phyloP scores from a whole-genome alignment of 1,140 invertebrate species.

The Heliconius eleuchia region DNA sequence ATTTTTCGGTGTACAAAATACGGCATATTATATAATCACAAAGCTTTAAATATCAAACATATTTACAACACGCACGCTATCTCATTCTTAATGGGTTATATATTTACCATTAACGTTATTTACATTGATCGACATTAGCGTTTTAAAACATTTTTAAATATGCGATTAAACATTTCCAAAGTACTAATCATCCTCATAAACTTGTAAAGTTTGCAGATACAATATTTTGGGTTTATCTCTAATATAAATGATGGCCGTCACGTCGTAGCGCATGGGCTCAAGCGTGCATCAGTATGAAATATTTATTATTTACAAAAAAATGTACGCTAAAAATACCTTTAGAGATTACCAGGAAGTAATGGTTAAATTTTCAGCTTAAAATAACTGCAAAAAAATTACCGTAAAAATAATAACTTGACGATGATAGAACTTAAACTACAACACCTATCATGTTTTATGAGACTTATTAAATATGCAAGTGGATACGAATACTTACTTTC shows the following conservation, averaged over 20 bases:
- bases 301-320: background rate
- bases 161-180: background rate
- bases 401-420: background rate
- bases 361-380: background rate
- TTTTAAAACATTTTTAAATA: background rate
- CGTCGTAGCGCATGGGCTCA: no score
- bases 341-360: background rate
- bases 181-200: background rate
- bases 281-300: no score
- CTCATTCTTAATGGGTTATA: background rate
- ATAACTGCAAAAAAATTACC: background rate
- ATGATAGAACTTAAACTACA: background rate
- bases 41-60: no score
- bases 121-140: background rate
- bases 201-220: background rate
- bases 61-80: background rate
- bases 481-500: background rate
- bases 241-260: no score
- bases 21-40: conserved; percentile 2
- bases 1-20: background rate
- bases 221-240: background rate
- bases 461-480: background rate
- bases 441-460: background rate
- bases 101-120: background rate
- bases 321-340: background rate